A percentile compares a stretch with the other conserved stretches of the same genome.
phyloP scores from a whole-genome alignment of 2,113 vertebrate genomes.

The human region DNA sequence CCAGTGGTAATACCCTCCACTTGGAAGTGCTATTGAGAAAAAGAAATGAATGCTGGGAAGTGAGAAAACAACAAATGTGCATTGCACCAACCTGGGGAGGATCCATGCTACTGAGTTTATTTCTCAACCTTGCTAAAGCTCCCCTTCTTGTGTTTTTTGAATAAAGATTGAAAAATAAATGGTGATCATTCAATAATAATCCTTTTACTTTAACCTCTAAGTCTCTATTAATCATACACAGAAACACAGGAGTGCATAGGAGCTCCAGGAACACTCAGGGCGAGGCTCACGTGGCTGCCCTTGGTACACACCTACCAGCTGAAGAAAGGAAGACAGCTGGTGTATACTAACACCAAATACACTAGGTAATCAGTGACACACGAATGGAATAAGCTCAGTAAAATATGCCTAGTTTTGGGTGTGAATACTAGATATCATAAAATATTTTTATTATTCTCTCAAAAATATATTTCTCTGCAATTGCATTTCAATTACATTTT shows the following conservation, averaged over 20 bases:
- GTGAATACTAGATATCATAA: constrained; percentile 15
- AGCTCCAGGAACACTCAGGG: not conserved
- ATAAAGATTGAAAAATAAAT: constrained; percentile 30
- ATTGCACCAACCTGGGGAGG: not conserved
- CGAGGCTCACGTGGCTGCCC: not conserved
- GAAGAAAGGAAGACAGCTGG: not conserved
- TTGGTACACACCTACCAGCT: not conserved
- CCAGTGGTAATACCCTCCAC: not conserved
- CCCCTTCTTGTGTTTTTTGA: not conserved
- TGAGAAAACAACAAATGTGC: not conserved
- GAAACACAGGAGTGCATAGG: not conserved
- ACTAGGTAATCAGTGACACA: not conserved
- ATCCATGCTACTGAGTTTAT: not conserved
- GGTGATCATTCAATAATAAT: not conserved
- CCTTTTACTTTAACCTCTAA: not conserved
- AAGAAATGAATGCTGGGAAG: not conserved
- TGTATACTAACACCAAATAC: not conserved
- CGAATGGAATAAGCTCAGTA: constrained; percentile 58
- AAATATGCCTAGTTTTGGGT: constrained; percentile 29
- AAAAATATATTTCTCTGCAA: constrained; percentile 58
- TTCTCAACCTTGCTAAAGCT: not conserved
- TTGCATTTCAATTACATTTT: constrained; percentile 66
- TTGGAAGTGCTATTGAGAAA: not conserved
- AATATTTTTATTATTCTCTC: constrained; percentile 67
- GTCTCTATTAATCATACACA: not conserved